These are phyloP conservation scores for Brachypodius melanocephalos DNA, from an alignment of 2,113 vertebrate species.

Conservation along the genomic window DNA sequence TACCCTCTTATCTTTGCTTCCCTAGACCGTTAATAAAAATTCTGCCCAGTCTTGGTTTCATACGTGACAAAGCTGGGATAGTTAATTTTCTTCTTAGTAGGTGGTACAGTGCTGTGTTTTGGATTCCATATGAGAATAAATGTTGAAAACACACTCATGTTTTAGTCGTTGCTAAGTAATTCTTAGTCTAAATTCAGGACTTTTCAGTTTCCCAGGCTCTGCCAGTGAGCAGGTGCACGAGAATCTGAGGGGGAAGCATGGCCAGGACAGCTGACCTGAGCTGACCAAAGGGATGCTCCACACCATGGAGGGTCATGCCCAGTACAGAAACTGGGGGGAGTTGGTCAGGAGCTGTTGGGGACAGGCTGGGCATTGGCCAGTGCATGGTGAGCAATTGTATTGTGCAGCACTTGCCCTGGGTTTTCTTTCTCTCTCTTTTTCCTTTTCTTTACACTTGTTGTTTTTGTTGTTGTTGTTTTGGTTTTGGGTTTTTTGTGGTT, in stretches of 20 bases:
- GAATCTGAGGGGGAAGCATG: neutral
- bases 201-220: neutral
- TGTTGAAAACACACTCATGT: neutral
- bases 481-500: no score
- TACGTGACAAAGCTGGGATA: neutral
- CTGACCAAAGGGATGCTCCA: neutral
- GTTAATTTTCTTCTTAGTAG: neutral
- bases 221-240: neutral
- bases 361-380: neutral
- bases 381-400: neutral
- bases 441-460: neutral
- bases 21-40: neutral
- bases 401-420: neutral
- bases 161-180: neutral
- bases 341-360: neutral
- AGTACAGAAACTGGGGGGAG: neutral
- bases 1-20: neutral
- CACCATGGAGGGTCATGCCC: fast-evolving
- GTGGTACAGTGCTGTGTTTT: neutral
- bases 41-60: neutral
- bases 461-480: no score
- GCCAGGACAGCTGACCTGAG: neutral
- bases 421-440: neutral
- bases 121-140: neutral
- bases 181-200: neutral